phyloP scores from a whole-genome alignment of 2,888 invertebrate genomes.

The Drosophila emarginata region DNA sequence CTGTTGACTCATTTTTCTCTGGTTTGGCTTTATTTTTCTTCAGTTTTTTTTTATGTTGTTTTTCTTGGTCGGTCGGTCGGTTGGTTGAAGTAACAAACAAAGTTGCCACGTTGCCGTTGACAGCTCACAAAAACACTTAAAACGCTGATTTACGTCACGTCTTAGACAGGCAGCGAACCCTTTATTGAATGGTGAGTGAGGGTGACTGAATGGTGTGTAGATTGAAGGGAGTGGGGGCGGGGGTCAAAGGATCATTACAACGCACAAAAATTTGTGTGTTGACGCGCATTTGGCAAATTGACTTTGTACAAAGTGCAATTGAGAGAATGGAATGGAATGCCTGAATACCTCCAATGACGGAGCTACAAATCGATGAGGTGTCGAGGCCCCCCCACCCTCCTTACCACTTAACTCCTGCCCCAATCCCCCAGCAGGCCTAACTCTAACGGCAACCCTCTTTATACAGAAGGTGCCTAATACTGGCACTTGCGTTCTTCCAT shows the following conservation, averaged over 20 bases:
- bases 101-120: slow-evolving; percentile 66
- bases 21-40: slow-evolving; percentile 1
- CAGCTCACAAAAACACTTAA: slow-evolving; percentile 69
- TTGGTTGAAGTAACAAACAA: slow-evolving; percentile 45
- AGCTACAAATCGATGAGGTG: slow-evolving; percentile 73
- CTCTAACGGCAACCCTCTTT: background rate
- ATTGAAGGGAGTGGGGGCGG: background rate
- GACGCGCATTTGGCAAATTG: slow-evolving; percentile 65
- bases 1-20: background rate
- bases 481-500: too few species aligned
- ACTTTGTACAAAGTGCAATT: slow-evolving; percentile 49
- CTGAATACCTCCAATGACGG: slow-evolving; percentile 51
- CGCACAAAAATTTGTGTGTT: slow-evolving; percentile 57
- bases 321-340: slow-evolving; percentile 16
- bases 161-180: slow-evolving; percentile 55
- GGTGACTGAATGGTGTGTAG: background rate
- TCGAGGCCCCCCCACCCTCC: too few species aligned
- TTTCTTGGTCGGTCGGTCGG: slow-evolving; percentile 23
- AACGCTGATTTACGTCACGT: slow-evolving; percentile 75
- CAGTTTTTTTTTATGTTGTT: background rate
- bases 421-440: too few species aligned
- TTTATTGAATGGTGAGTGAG: slow-evolving; percentile 44
- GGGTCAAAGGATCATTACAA: slow-evolving; percentile 60
- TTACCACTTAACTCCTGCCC: too few species aligned
- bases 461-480: background rate